Evolutionary conservation across 2,888 invertebrate genomes (phyloP), one percentile per base, ranked within the genome.

Genomic region (Melitaea athalia): DNA sequence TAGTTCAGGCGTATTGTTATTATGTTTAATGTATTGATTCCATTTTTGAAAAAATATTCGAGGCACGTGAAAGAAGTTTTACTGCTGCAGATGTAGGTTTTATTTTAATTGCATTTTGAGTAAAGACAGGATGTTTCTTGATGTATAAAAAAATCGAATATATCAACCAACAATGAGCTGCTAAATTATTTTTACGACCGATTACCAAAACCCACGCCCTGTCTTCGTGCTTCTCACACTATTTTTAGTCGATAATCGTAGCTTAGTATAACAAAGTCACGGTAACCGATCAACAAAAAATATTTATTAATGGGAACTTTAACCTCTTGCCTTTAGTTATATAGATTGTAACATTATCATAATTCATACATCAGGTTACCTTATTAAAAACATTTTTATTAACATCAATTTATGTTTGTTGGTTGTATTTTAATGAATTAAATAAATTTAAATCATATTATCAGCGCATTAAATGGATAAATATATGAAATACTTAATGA

Each of bases 281-380:
- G 78, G 78, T 80, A 77, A 78, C 78, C 78, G 81, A 84, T 82
- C 79, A 74, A 78, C 79, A 84, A 85, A 85, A 77, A 77, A 69
- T 80, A 73, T 78, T 76, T 71, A 79, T 79, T 82, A 82, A 86
- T 84, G 84, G 78, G 84, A 85, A 81, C 79, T 82, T 83, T 84
- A 83, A 85, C 83, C 83, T 61, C 60, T 33, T 55, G 66, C 52
- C 43, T 61, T 45, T 42, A 24, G 45, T n/a, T n/a, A n/a, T 45
- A 47, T 47, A 63, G 38, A 59, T 67, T 52, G 63, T 47, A 49
- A 24, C 63, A 4, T 42, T 52, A 43, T 31, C 43, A 43, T 42
- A 43, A 57, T 59, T 63, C 55, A 61, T 55, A 55, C 49, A 45
- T 55, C n/a, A 57, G 33, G 53, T 31, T 53, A 33, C 33, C 14